Conservation (phyloP, 2,113 vertebrate genomes). For the Platycercus adscitus region DNA sequence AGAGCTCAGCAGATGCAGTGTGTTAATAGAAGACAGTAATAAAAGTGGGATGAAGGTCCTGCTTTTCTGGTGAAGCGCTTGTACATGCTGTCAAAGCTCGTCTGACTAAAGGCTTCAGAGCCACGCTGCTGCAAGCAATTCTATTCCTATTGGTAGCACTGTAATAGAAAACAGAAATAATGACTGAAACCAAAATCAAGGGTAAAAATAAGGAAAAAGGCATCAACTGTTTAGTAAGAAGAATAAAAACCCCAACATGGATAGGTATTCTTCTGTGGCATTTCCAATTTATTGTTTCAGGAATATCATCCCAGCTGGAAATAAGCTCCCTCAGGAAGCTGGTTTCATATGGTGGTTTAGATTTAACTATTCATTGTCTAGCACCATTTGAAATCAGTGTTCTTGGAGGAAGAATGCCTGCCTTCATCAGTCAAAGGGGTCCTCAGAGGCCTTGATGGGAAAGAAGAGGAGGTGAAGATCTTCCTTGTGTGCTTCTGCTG, state of each 20-base stretch:
- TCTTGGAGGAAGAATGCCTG: constrained; percentile 88
- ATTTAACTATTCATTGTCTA: constrained; percentile 94
- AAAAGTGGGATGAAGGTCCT: background rate
- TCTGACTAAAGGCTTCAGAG: background rate
- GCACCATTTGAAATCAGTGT: constrained; percentile 99
- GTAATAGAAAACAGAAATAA: background rate
- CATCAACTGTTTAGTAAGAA: background rate
- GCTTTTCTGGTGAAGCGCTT: background rate
- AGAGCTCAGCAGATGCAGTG: background rate
- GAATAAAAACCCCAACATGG: background rate
- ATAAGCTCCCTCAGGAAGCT: constrained; percentile 94
- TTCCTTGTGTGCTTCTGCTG: background rate
- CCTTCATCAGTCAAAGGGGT: background rate
- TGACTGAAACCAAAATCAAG: background rate
- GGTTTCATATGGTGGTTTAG: constrained; percentile 99
- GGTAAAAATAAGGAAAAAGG: constrained; percentile 10
- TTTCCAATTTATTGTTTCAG: constrained; percentile 30
- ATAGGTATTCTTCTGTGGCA: constrained; percentile 35
- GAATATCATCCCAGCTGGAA: constrained; percentile 2
- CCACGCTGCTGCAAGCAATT: background rate
- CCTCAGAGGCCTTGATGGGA: background rate
- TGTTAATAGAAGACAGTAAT: background rate
- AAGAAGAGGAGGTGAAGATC: background rate
- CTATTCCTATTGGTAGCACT: background rate
- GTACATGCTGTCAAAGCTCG: background rate